Percentiles rank a stretch among this genome's conserved stretches.
phyloP scores from a whole-genome alignment of 2,113 vertebrate species.

The Haemorhous mexicanus region DNA sequence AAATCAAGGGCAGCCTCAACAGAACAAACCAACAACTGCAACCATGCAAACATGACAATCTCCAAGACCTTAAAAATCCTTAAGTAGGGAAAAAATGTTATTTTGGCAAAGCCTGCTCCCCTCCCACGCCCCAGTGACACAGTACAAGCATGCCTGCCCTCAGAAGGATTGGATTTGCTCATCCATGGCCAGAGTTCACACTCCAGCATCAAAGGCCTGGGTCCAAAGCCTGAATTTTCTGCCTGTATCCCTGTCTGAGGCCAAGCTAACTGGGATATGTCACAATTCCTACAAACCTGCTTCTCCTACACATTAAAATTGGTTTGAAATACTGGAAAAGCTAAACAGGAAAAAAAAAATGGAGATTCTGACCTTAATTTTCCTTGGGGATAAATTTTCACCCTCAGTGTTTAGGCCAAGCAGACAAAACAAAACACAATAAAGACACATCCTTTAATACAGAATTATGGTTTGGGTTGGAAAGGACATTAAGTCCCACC shows the following conservation, averaged over 20 bases:
- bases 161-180: neutral
- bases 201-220: neutral
- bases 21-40: neutral
- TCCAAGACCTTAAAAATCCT: neutral
- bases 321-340: neutral
- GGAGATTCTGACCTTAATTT: neutral
- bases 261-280: neutral
- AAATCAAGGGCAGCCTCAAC: neutral
- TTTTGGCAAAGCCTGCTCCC: neutral
- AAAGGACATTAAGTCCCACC: accelerated
- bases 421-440: neutral
- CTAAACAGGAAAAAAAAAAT: neutral
- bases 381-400: neutral
- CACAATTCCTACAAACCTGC: neutral
- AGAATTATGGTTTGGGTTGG: neutral
- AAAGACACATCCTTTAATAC: neutral
- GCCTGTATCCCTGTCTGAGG: neutral
- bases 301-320: neutral
- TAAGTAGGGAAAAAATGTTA: neutral
- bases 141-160: neutral
- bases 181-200: neutral
- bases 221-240: neutral
- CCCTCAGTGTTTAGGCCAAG: neutral
- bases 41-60: neutral
- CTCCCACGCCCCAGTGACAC: too few species aligned